Percentiles rank a stretch among this genome's conserved stretches.
These are phyloP conservation scores for Lepidocolaptes lacrymiger DNA, from an alignment of 2,797 vertebrate genomes.

Conservation along the genomic window DNA sequence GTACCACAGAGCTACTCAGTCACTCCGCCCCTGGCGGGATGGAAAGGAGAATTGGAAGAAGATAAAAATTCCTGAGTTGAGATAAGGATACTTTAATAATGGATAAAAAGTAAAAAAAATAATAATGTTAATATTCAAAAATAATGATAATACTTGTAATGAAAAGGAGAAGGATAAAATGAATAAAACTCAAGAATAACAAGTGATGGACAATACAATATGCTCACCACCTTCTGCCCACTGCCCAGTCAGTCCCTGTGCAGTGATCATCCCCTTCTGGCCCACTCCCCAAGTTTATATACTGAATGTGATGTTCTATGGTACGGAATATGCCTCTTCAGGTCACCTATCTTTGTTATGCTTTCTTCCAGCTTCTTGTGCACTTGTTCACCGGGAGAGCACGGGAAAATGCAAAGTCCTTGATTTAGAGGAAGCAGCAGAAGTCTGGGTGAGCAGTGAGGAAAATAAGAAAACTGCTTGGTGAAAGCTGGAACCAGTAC, in stretches of 20 bases:
- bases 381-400: background rate
- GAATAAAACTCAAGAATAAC: background rate
- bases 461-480: background rate
- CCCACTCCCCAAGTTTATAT: background rate
- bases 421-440: background rate
- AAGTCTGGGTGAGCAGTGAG: background rate
- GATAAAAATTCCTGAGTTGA: background rate
- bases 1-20: background rate
- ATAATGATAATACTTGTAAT: background rate
- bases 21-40: background rate
- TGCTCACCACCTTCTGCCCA: background rate
- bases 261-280: background rate
- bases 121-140: background rate
- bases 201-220: background rate
- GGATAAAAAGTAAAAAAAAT: background rate
- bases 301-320: background rate
- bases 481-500: background rate
- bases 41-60: background rate
- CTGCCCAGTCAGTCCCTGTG: background rate
- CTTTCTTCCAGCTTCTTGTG: background rate
- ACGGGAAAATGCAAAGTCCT: background rate
- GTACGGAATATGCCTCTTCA: background rate
- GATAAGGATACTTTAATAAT: background rate
- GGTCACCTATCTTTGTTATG: background rate
- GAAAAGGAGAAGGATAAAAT: background rate